Evolutionary conservation across 2,113 vertebrate genomes (phyloP).

Genomic region (Datnioides undecimradiatus): DNA sequence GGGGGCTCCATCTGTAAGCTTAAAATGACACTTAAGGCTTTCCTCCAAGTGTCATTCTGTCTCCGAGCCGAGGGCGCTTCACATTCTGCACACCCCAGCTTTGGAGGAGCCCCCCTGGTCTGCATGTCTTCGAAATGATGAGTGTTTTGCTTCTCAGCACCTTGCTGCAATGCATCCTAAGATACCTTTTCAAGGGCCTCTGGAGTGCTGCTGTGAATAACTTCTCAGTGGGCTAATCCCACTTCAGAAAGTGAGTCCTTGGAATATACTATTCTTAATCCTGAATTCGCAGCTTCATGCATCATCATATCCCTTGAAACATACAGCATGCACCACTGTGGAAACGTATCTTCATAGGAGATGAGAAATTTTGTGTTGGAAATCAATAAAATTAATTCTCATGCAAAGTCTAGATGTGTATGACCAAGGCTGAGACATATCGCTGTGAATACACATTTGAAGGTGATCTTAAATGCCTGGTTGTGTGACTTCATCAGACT

Average conservation of each 20-base stretch:
- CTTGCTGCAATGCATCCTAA: constrained; percentile 58
- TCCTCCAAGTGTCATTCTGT: constrained; percentile 69
- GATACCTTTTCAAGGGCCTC: constrained; percentile 67
- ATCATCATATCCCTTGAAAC: constrained; percentile 59
- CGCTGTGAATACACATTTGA: constrained; percentile 33
- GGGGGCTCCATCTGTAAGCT: constrained; percentile 65
- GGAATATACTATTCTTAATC: constrained; percentile 68
- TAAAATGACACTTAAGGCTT: constrained; percentile 77
- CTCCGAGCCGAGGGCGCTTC: constrained; percentile 65
- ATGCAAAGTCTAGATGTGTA: background rate
- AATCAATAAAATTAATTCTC: constrained; percentile 38
- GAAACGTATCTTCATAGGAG: constrained; percentile 20
- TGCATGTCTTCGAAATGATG: constrained; percentile 52
- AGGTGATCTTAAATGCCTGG: constrained; percentile 22
- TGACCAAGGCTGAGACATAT: constrained; percentile 22
- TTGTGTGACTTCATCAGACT: constrained; percentile 36
- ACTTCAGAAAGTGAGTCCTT: constrained; percentile 75
- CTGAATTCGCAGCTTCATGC: constrained; percentile 66
- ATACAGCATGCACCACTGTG: background rate
- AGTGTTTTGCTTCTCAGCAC: constrained; percentile 64
- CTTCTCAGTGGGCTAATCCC: constrained; percentile 72
- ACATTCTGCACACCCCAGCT: constrained; percentile 53
- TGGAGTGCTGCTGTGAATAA: constrained; percentile 74
- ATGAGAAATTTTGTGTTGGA: constrained; percentile 14
- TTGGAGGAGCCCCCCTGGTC: constrained; percentile 49